A percentile compares a stretch with the other conserved stretches of the same genome.
Conservation (phyloP, 2,113 vertebrate genomes). For the Lagopus muta region DNA sequence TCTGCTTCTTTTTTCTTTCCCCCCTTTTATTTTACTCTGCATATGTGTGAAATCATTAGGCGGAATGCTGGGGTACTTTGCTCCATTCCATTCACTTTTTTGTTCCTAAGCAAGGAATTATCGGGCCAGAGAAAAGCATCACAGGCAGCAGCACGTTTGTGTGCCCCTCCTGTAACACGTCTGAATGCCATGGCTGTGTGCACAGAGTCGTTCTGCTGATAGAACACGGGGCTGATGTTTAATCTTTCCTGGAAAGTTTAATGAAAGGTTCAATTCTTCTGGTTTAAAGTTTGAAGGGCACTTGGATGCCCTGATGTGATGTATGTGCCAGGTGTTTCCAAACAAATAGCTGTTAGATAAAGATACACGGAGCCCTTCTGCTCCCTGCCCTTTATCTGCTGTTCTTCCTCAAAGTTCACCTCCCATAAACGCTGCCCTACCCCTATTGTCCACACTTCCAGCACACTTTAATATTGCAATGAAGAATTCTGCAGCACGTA, state of each 20-base stretch:
- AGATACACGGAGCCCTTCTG: neutral
- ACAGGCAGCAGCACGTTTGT: neutral
- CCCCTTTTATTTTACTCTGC: neutral
- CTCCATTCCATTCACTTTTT: neutral
- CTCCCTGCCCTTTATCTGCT: neutral
- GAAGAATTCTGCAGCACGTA: neutral
- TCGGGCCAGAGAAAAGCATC: neutral
- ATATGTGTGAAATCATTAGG: neutral
- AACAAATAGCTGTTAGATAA: constrained; percentile 49
- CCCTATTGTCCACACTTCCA: neutral
- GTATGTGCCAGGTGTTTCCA: constrained; percentile 52
- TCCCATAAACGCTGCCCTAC: neutral
- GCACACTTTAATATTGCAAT: neutral
- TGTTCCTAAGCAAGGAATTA: constrained; percentile 18
- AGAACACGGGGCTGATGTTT: constrained; percentile 52
- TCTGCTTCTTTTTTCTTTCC: neutral
- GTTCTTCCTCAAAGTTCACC: neutral
- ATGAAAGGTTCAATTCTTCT: constrained; percentile 49
- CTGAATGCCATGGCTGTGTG: neutral
- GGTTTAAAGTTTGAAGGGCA: constrained; percentile 69
- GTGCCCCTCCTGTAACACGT: neutral
- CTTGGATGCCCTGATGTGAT: constrained; percentile 12
- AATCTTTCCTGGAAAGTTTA: constrained; percentile 68
- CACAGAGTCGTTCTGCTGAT: constrained; percentile 19
- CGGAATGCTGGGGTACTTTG: neutral